Evolutionary conservation across 2,113 vertebrate genomes (phyloP), one percentile per base, ranked within the genome.

Genomic region (Psettodes erumei): DNA sequence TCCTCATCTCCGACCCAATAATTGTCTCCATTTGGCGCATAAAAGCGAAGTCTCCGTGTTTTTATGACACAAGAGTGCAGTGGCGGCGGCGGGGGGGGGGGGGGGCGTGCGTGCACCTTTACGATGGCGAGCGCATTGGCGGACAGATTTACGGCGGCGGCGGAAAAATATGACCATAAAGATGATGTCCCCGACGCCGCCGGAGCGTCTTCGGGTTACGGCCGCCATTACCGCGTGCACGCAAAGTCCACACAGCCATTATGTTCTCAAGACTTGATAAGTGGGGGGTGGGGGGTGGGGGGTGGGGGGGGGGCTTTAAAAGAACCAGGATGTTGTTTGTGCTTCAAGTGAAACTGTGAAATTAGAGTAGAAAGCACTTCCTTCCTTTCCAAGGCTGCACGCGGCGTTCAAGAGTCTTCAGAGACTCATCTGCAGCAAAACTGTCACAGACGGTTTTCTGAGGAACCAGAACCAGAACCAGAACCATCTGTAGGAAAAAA

Each of bases 101-200:
- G 60, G 72, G 75, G 62, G 63, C 19, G 13, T 65, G 75, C 30
- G 63, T 82, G n/a, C n/a, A n/a, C n/a, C 74, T 91, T 89, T 89
- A 84, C 35, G 80, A 87, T 69, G 33, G 30, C 1, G 10, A 50
- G 55, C 77, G 54, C 84, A 85, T 77, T 82, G 83, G 58, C 32
- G 38, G 64, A 83, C 69, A 85, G 86, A 91, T 86, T 92, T 90
- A 81, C 84, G 80, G n/a, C n/a, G n/a, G n/a, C 83, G 84, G 71
- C 37, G 0, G 55, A 81, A 86, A 82, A 84, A 89, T 74, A 66
- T 59, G 58, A 71, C 58, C 80, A 63, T 86, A 88, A 87, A 91
- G 71, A 79, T 66, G 75, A 80, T 76, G 66, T 82, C 72, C 78
- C 77, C 61, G 59, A 23, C 78, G 59, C 64, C 68, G 53, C 13